Evolutionary conservation across 2,888 invertebrate genomes (phyloP).

Genomic region (Oligia fasciuncula): DNA sequence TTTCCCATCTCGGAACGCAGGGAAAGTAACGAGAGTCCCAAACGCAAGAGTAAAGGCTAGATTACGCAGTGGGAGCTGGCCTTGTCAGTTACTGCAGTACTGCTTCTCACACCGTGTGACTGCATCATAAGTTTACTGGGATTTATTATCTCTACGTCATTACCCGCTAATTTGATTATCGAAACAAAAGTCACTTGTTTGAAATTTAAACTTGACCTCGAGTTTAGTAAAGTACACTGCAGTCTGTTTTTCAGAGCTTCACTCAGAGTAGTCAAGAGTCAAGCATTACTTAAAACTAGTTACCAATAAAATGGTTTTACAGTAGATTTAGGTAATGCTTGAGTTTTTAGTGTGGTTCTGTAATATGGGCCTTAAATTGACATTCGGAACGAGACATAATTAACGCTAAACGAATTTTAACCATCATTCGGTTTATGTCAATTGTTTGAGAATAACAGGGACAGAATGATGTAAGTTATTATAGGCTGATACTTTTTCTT

Average conservation of each 20-base stretch:
- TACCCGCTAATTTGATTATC: neutral
- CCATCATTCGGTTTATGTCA: neutral
- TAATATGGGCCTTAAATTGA: neutral
- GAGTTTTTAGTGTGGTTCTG: neutral
- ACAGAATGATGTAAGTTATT: neutral
- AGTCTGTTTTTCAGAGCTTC: neutral
- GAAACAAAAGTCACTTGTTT: too few relatives aligned
- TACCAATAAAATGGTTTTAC: neutral
- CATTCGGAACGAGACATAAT: neutral
- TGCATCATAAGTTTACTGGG: neutral
- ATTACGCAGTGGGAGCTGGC: neutral
- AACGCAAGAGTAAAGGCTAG: neutral
- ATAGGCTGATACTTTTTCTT: constrained; percentile 5
- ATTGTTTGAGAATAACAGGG: neutral
- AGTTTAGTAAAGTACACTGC: neutral
- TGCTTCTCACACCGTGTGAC: neutral
- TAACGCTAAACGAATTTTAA: too few relatives aligned
- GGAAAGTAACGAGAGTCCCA: neutral
- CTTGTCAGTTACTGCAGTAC: too few relatives aligned
- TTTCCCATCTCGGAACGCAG: too few relatives aligned
- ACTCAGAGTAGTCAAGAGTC: too few relatives aligned
- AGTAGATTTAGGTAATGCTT: neutral
- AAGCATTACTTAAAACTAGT: neutral
- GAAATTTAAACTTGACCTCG: neutral
- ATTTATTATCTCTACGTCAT: neutral